Base-by-base conservation (phyloP, 1,140 invertebrate genomes). In the Andricus grossulariae region DNA sequence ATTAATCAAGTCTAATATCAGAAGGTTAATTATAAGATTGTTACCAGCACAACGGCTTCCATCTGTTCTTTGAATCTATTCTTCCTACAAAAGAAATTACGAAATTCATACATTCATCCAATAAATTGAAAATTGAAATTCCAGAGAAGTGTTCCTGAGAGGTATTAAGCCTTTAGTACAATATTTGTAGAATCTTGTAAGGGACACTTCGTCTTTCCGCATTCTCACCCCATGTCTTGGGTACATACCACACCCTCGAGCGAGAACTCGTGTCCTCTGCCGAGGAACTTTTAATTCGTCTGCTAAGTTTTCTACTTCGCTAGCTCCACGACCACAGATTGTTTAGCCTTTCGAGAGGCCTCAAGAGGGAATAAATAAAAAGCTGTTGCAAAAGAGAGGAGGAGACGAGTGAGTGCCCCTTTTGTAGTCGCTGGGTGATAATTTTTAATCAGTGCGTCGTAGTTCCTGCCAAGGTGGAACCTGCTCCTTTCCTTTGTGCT, bases 371-470 rank as follows among this genome's bases (percentile, higher is more conserved):
- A 72, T 71, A 80, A 73, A 80, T 80, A 79, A 81, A 80, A 55
- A 81, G 72, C 74, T 51, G 50, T 21, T 25, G 50, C 50, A 77
- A 73, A 45, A 66, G 25, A 15, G 25, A 66, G 19, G 13, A 7
- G 32, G 25, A 12, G 21, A 39, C 25, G 39, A 16, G 15, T 66
- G 60, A 66, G 60, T 66, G 60, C 60, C n/a, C n/a, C 75, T 72
- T 76, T 77, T 78, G 70, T 76, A 66, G 71, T 13, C 21, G 39
- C 54, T 54, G 54, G 71, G 72, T 77, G 73, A 75, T 78, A 82
- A 82, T 82, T 82, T 81, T 82, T 79, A 79, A 82, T 82, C 77
- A 79, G 60, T 55, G 72, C 45, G 73, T 73, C 76, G 78, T 39
- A 66, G 60, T 66, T 66, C 60, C 60, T 66, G 60, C 25, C 60